A percentile compares a stretch with the other conserved stretches of the same genome.
phyloP scores from a whole-genome alignment of 2,888 invertebrate genomes.

The Podotricha telesiphe region DNA sequence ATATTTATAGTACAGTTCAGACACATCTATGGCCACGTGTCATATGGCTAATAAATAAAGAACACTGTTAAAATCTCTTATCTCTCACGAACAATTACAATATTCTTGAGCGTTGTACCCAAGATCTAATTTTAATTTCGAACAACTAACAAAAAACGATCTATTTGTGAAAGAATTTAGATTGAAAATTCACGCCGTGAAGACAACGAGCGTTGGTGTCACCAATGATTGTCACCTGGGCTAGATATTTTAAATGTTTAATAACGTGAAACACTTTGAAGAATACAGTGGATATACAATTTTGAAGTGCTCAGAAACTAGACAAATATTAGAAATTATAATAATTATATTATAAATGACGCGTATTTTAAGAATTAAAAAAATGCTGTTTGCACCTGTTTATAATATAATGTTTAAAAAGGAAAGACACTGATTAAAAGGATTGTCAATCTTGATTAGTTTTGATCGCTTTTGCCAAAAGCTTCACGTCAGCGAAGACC shows the following conservation, averaged over 20 bases:
- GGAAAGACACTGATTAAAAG: slow-evolving; percentile 2
- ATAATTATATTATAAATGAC: not conserved
- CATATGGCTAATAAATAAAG: slow-evolving; percentile 6
- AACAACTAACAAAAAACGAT: slow-evolving; percentile 21
- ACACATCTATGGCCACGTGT: not conserved
- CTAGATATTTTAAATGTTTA: slow-evolving; percentile 24
- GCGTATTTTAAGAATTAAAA: not conserved
- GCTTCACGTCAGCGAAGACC: not conserved
- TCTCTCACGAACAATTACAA: slow-evolving; percentile 6
- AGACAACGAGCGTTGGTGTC: slow-evolving; percentile 20
- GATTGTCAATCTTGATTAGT: slow-evolving; percentile 12
- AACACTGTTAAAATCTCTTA: slow-evolving; percentile 6
- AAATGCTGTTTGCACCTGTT: not conserved
- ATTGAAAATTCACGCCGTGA: slow-evolving; percentile 38
- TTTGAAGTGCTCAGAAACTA: not conserved
- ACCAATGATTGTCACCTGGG: slow-evolving; percentile 28
- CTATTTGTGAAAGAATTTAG: slow-evolving; percentile 36
- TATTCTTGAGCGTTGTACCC: slow-evolving; percentile 5
- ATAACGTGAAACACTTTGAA: slow-evolving; percentile 21
- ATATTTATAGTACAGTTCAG: not conserved
- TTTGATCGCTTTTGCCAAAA: slow-evolving; percentile 6
- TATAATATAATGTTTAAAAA: not conserved
- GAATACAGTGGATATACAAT: not conserved
- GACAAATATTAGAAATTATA: not conserved
- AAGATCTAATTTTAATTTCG: slow-evolving; percentile 19